Conservation (phyloP, 2,797 vertebrate species). For the Leontopithecus rosalia region DNA sequence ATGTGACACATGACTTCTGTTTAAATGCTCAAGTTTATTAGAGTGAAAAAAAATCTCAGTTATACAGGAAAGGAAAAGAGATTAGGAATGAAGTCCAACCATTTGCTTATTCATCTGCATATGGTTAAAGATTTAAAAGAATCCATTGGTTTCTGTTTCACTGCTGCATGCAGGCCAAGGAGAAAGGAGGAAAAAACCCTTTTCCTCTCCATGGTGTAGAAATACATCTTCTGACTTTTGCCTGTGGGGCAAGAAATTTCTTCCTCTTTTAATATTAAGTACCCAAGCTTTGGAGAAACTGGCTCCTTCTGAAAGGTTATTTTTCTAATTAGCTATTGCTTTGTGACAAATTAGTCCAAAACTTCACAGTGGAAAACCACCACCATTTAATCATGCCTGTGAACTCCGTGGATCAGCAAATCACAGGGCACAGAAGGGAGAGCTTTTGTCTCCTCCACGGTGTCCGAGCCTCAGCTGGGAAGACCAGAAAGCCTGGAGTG, state of each 20-base stretch:
- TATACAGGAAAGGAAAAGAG: constrained; percentile 69
- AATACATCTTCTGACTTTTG: constrained; percentile 45
- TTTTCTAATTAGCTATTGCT: constrained; percentile 30
- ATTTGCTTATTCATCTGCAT: constrained; percentile 64
- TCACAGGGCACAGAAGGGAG: background rate
- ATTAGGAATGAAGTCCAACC: constrained; percentile 67
- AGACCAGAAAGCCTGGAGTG: background rate
- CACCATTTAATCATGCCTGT: background rate
- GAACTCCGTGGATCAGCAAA: background rate
- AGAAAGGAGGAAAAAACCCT: constrained; percentile 38
- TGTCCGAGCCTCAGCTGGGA: background rate
- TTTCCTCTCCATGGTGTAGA: constrained; percentile 17
- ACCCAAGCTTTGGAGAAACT: background rate
- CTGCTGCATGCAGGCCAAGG: constrained; percentile 26
- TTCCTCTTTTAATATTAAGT: constrained; percentile 49
- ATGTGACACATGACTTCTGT: constrained; percentile 53
- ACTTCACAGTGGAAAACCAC: background rate
- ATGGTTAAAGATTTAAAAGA: constrained; percentile 72
- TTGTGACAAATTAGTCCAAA: background rate
- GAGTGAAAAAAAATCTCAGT: constrained; percentile 60
- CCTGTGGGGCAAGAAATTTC: background rate
- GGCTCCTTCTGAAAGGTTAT: constrained; percentile 9
- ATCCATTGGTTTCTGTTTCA: constrained; percentile 68
- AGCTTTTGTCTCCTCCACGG: background rate
- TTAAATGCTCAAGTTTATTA: constrained; percentile 65